These are phyloP conservation scores for Theropithecus gelada DNA, from an alignment of 2,113 vertebrate species.

Conservation along the genomic window DNA sequence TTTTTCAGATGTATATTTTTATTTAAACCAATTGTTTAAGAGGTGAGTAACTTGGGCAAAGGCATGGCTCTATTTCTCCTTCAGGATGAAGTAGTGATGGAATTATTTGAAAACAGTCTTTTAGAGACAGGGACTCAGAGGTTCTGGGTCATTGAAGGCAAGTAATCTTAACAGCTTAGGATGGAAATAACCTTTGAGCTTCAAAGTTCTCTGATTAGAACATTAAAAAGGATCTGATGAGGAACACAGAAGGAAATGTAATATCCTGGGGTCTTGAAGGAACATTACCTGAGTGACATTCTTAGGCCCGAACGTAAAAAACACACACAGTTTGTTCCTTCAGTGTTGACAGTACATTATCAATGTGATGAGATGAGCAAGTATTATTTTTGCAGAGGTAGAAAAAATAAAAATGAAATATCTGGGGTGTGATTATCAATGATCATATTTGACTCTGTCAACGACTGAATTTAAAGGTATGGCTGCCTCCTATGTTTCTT, in stretches of 20 bases:
- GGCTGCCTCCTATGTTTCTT: conserved; percentile 23
- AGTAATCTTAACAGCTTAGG: neutral
- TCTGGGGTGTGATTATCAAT: neutral
- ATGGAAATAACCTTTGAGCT: conserved; percentile 26
- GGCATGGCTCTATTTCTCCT: neutral
- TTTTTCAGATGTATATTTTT: neutral
- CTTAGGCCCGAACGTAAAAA: conserved; percentile 36
- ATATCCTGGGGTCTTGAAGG: neutral
- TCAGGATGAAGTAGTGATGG: neutral
- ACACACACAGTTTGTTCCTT: conserved; percentile 43
- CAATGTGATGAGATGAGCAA: conserved; percentile 54
- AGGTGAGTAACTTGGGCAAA: neutral
- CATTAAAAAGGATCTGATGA: neutral
- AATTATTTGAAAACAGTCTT: neutral
- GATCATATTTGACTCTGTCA: conserved; percentile 23
- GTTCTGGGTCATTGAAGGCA: neutral
- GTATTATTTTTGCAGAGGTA: conserved; percentile 57
- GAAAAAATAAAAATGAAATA: conserved; percentile 56
- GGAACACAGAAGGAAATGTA: neutral
- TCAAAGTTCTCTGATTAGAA: neutral
- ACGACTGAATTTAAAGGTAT: conserved; percentile 47
- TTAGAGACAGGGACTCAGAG: neutral
- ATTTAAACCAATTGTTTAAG: conserved; percentile 7
- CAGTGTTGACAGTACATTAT: conserved; percentile 54
- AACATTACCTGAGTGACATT: conserved; percentile 31